Evolutionary conservation across 2,797 vertebrate genomes (phyloP), one percentile per base, ranked within the genome.

Genomic region (Periparus ater): DNA sequence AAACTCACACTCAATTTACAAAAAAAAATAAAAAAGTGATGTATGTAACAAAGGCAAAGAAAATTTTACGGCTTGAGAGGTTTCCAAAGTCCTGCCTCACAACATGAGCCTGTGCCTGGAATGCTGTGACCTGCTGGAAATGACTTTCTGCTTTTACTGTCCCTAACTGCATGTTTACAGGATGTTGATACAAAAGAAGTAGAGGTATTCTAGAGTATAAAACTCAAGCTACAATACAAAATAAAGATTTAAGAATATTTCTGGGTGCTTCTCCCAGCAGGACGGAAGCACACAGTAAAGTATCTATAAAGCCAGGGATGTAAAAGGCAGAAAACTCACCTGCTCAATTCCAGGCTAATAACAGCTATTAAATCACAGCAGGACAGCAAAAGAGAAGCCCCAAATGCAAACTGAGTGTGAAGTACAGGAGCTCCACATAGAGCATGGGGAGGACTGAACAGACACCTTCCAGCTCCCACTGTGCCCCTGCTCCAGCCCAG

Each of bases 271-370:
- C 40, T 80, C 27, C 15, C 17, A 83, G 53, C 53, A 91, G 34
- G 51, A 60, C 0, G 0, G 30, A 88, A 78, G 32, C 2, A 25
- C 10, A 34, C 1, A 0, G 73, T 38, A 25, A 76, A 87, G 27
- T 2, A 65, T 3, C 27, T 21, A 27, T 1, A 68, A 61, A 72
- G n/a, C 8, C 71, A 71, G 45, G 53, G 77, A 50, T 27, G 34
- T 71, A 57, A 61, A 63, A 75, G 16, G 61, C 63, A 92, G 53
- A 47, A 68, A 51, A 77, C 47, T 40, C 50, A 80, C 32, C 68
- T 29, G 34, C n/a, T 71, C 38, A 18, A 20, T 89, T 80, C 50
- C 42, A 68, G 61, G 48, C 16, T 74, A 62, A 83, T 53, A 72
- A 88, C 81, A 6, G 42, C 38, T 42, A 50, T 29, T n/a, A 74